Evolutionary conservation across 2,113 vertebrate species (phyloP).

Genomic region (Paraplagusia blochii): DNA sequence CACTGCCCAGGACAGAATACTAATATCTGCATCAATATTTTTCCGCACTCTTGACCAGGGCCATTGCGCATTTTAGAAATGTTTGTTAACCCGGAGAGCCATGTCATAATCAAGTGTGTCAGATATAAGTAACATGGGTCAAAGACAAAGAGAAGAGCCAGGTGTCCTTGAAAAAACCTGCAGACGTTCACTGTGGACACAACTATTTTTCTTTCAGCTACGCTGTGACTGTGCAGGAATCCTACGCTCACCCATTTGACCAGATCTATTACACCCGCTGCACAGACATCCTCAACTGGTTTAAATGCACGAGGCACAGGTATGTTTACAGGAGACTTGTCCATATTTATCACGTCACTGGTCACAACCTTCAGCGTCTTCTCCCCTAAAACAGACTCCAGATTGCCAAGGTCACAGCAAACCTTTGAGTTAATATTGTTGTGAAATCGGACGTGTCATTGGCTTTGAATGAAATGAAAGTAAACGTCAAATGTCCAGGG

Average conservation of each 20-base stretch:
- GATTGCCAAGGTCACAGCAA: slow-evolving; percentile 18
- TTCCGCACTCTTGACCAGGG: no score
- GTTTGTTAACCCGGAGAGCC: no score
- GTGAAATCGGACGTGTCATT: slow-evolving; percentile 39
- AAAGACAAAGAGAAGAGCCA: background rate
- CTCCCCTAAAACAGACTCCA: slow-evolving; percentile 10
- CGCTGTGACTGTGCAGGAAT: slow-evolving; percentile 96
- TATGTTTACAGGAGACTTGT: slow-evolving; percentile 56
- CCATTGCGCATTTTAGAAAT: no score
- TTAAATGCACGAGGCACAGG: slow-evolving; percentile 98
- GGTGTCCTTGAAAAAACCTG: background rate
- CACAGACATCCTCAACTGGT: slow-evolving; percentile 99
- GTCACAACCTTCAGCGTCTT: background rate
- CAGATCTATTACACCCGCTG: slow-evolving; percentile 99
- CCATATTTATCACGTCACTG: slow-evolving; percentile 10
- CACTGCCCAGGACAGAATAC: no score
- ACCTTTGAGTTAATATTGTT: slow-evolving; percentile 16
- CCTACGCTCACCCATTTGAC: slow-evolving; percentile 95
- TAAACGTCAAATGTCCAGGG: slow-evolving; percentile 52
- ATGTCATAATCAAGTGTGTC: no score
- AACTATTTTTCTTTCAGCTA: slow-evolving; percentile 77
- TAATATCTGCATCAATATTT: no score
- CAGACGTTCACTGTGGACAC: background rate
- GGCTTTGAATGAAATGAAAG: slow-evolving; percentile 42
- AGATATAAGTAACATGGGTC: background rate